phyloP scores from a whole-genome alignment of 2,113 vertebrate species.

The Microtus richardsoni region DNA sequence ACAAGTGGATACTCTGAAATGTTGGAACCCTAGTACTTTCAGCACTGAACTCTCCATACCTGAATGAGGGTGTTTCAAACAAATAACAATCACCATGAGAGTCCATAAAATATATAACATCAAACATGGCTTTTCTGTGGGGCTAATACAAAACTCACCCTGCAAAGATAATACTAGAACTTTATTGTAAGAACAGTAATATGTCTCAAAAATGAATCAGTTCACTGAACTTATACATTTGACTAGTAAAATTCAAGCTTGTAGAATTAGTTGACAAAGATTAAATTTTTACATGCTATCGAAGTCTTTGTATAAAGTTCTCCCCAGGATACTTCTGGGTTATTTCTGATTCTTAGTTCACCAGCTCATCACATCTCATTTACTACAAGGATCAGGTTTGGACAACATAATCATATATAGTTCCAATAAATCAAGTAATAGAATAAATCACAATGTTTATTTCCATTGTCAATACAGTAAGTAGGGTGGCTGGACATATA shows the following conservation, averaged over 20 bases:
- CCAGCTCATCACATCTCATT: background rate
- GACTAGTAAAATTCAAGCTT: background rate
- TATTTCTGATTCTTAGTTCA: background rate
- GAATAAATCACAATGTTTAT: background rate
- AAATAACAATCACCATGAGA: background rate
- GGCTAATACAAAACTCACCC: rapidly evolving
- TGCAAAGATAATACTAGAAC: background rate
- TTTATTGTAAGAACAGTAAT: background rate
- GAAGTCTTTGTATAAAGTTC: background rate
- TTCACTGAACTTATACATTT: background rate
- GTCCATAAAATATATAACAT: background rate
- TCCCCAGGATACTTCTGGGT: background rate
- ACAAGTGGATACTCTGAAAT: background rate
- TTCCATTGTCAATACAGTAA: background rate
- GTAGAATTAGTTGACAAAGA: conserved; percentile 1
- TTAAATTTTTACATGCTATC: conserved; percentile 7
- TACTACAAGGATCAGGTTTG: background rate
- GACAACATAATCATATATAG: background rate
- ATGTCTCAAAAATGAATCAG: background rate
- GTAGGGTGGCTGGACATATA: background rate
- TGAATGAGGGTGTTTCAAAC: background rate
- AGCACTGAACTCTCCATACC: background rate
- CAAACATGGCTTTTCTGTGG: background rate
- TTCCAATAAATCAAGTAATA: background rate
- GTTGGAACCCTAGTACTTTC: background rate